Evolutionary conservation across 2,888 invertebrate species (phyloP).

Genomic region (Palloptera scutellata): DNA sequence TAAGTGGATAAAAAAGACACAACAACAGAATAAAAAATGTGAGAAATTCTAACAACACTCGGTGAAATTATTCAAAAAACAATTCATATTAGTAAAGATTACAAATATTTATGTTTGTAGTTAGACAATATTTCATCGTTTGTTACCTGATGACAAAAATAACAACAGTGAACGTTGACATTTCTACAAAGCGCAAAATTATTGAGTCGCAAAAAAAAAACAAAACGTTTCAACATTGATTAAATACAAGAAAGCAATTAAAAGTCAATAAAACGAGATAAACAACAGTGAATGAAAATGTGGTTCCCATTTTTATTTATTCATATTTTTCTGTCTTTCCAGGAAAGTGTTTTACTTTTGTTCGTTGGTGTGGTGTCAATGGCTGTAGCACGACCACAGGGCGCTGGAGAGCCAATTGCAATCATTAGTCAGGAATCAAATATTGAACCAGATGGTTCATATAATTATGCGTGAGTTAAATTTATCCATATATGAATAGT

Average conservation of each 20-base stretch:
- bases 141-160: slow-evolving; percentile 10
- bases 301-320: neutral
- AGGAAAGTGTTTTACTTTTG: slow-evolving; percentile 58
- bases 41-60: slow-evolving; percentile 12
- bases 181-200: neutral
- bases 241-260: slow-evolving; percentile 2
- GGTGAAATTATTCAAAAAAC: neutral
- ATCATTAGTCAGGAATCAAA: slow-evolving; percentile 77
- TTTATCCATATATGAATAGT: neutral
- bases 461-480: slow-evolving; percentile 72
- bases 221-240: slow-evolving; percentile 1
- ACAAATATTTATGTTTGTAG: no score
- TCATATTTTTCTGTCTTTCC: slow-evolving; percentile 28
- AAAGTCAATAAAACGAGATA: neutral
- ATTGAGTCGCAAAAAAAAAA: neutral
- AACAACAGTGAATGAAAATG: no score
- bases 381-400: slow-evolving; percentile 68
- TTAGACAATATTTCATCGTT: slow-evolving; percentile 8
- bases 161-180: neutral
- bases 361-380: slow-evolving; percentile 58
- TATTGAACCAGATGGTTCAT: slow-evolving; percentile 76
- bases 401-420: slow-evolving; percentile 68
- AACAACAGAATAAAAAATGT: slow-evolving; percentile 15
- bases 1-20: slow-evolving; percentile 17
- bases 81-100: neutral